Conservation (phyloP, 2,113 vertebrate genomes). For the Muntiacus muntjak region DNA sequence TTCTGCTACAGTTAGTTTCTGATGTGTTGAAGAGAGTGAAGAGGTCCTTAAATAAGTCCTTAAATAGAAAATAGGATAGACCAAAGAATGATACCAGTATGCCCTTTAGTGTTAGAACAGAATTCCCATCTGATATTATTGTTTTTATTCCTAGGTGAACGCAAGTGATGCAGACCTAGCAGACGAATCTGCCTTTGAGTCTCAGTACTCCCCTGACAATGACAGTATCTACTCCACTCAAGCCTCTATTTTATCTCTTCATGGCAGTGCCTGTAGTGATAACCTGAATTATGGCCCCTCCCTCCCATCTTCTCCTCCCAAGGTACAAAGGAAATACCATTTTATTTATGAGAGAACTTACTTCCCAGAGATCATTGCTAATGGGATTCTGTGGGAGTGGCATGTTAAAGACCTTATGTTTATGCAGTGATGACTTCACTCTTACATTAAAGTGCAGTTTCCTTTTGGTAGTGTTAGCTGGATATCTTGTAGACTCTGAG, state of each 20-base stretch:
- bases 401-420: neutral
- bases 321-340: constrained; percentile 80
- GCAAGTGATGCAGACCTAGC: constrained; percentile 84
- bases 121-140: constrained; percentile 59
- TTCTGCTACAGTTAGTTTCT: neutral
- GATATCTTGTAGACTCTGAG: neutral
- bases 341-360: constrained; percentile 28
- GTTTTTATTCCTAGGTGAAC: constrained; percentile 87
- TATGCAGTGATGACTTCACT: neutral
- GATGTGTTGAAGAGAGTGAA: neutral
- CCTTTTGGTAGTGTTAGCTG: neutral
- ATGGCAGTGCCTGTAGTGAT: constrained; percentile 82
- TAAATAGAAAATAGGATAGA: neutral
- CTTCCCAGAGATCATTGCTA: neutral
- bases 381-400: neutral
- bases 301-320: constrained; percentile 81
- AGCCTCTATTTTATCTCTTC: constrained; percentile 86
- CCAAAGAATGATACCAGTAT: neutral
- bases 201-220: constrained; percentile 80
- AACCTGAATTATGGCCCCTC: constrained; percentile 80
- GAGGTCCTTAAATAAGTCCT: neutral
- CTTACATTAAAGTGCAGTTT: constrained; percentile 38
- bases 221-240: constrained; percentile 84
- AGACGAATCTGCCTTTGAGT: constrained; percentile 85
- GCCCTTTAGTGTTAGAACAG: neutral